Base-by-base conservation (phyloP, 2,113 vertebrate genomes). In the Oryzias celebensis region DNA sequence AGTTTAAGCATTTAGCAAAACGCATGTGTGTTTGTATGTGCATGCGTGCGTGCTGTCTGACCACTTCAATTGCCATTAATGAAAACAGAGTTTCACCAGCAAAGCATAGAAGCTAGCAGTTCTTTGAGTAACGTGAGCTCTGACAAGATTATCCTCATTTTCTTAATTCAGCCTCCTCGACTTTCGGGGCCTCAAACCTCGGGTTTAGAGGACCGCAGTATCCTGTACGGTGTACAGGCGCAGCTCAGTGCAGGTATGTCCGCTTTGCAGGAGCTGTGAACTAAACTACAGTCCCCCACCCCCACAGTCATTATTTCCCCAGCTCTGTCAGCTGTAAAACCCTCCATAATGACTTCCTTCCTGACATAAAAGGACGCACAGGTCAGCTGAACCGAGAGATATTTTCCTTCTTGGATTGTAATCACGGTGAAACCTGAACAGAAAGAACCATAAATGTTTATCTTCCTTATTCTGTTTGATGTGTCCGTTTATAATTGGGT, bases 311-410 rank as follows among this genome's bases (percentile, higher is more conserved):
- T 82, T 75, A 72, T 43, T 80, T 76, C 65, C 78, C 58, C 72
- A 68, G 76, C 81, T 71, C 74, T 62, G 67, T 90, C 86, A 83
- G 87, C 89, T 89, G 83, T 81, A 85, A 85, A 88, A 87, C 85
- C 78, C 81, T 65, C 85, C 84, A 50, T 86, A 90, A 92, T 90
- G 82, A 87, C 88, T 92, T 92, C 89, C 90, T 92, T 92, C 91
- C 90, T 89, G 86, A 88, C 88, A 85, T 90, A 72, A 90, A 90
- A 82, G 82, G 65, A 85, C 73, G 73, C 23, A 67, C 80, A 82
- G 83, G 80, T 88, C 87, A 88, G 65, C 54, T 50, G 84, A 88
- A 87, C 88, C 72, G 86, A 85, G 76, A 73, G 1, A 1, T 18
- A 26, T 71, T 72, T 82, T 74, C 20, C 60, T 69, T 70, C 49